Evolutionary conservation across 1,140 invertebrate species (phyloP).

Genomic region (Aporrectodea caliginosa): DNA sequence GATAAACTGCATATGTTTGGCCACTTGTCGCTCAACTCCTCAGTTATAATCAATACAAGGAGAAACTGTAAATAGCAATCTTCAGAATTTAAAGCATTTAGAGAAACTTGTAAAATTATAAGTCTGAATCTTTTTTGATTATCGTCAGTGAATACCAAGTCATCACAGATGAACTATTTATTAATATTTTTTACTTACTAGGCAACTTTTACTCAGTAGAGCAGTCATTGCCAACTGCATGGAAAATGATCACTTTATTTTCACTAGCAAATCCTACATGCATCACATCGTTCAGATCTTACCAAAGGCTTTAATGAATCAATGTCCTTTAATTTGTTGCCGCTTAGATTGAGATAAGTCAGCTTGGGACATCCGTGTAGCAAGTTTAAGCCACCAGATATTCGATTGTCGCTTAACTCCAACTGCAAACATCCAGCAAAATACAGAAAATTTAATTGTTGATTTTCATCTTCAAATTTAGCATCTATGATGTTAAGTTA

Average conservation of each 20-base stretch:
- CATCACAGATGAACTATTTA: neutral
- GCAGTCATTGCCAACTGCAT: neutral
- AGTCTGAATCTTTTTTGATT: no score
- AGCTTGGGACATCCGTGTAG: conserved; percentile 82
- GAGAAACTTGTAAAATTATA: no score
- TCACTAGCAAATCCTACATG: neutral
- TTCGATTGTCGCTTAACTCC: conserved; percentile 79
- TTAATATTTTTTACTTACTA: neutral
- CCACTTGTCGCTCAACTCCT: no score
- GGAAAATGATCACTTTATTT: neutral
- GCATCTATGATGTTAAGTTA: no score
- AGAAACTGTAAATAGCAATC: no score
- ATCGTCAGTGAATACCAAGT: no score
- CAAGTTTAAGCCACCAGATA: conserved; percentile 82
- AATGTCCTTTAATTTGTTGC: conserved; percentile 94
- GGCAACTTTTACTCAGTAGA: neutral
- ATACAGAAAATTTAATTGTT: no score
- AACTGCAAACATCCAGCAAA: conserved; percentile 60
- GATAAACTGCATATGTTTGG: no score
- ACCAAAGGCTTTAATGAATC: conserved; percentile 83
- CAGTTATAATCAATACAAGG: no score
- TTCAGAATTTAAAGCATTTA: no score
- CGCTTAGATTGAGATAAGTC: conserved; percentile 87
- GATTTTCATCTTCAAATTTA: no score
- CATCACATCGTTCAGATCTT: conserved; percentile 42